A percentile compares a stretch with the other conserved stretches of the same genome.
Conservation (phyloP, 2,113 vertebrate species). For the Sceloporus undulatus region DNA sequence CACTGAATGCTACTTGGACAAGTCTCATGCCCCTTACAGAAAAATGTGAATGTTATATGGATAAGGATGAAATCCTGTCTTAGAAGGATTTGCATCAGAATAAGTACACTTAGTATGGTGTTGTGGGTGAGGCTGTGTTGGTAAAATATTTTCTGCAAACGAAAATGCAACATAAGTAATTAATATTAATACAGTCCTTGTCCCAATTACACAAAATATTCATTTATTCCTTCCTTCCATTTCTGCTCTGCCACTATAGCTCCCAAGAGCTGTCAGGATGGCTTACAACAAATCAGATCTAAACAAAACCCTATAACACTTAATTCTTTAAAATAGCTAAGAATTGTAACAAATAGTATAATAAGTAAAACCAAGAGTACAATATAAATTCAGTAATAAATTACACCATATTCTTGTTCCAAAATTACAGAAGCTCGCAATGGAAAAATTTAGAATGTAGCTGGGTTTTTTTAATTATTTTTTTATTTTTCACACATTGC, state of each 20-base stretch:
- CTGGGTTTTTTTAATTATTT: neutral
- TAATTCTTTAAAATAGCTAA: neutral
- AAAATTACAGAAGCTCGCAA: neutral
- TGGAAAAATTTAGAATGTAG: neutral
- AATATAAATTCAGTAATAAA: neutral
- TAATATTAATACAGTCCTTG: neutral
- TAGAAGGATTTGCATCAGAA: neutral
- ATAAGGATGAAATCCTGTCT: neutral
- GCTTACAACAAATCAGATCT: neutral
- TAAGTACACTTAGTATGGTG: neutral
- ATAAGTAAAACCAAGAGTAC: neutral
- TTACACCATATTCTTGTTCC: neutral
- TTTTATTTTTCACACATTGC: neutral
- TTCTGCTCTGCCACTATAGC: neutral
- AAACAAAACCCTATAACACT: neutral
- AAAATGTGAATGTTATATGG: neutral
- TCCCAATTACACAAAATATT: constrained; percentile 13
- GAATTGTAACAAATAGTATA: neutral
- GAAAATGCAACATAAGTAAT: neutral
- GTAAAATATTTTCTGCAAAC: neutral
- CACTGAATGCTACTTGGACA: neutral
- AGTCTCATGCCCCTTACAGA: neutral
- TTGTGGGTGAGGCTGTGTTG: neutral
- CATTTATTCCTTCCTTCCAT: neutral
- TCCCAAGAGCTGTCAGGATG: neutral